Base-by-base conservation (phyloP, 2,113 vertebrate genomes). In the Rhineura floridana region DNA sequence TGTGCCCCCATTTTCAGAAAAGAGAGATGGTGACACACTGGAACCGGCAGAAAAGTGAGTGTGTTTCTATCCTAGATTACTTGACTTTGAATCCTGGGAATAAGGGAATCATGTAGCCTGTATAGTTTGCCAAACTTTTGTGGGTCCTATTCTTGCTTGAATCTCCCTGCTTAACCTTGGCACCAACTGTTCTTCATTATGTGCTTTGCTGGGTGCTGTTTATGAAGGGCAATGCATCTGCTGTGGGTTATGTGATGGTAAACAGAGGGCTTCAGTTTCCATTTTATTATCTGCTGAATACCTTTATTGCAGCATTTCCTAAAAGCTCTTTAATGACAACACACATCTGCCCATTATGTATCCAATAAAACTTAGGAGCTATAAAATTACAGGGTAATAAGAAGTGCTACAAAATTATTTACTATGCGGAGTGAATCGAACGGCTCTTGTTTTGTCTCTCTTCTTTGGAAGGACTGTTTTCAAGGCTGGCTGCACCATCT, bases 351-450 rank as follows among this genome's bases (percentile, higher is more conserved):
- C 90, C 52, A 91, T 96, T 95, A 91, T 90, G 72, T 91, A 77
- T 87, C 82, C 88, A 89, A 88, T 96, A 94, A n/a, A 95, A 94
- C 72, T 1, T 81, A 94, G 88, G 88, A 87, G 55, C 59, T 91
- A 91, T 88, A 94, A 93, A 96, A 95, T 94, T 93, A 94, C 91
- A 67, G 89, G 88, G 88, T 86, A 94, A 91, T 93, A 94, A 95
- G 88, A 96, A 95, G 84, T 83, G 87, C 91, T 92, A 85, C 85
- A 82, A 87, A 96, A 93, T 33, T 5, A 76, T 94, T 83, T 93
- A 90, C 85, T 88, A 7, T 0, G 0, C 65, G 75, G 48, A 87
- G 86, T 86, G 89, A 93, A 62, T 76, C 44, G 82, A 65, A 30
- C 19, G 48, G 81, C 1, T 46, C 91, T 91, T 87, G 65, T 82